These are phyloP conservation scores for Perithous albicinctus DNA, from an alignment of 2,888 invertebrate species.

Conservation along the genomic window DNA sequence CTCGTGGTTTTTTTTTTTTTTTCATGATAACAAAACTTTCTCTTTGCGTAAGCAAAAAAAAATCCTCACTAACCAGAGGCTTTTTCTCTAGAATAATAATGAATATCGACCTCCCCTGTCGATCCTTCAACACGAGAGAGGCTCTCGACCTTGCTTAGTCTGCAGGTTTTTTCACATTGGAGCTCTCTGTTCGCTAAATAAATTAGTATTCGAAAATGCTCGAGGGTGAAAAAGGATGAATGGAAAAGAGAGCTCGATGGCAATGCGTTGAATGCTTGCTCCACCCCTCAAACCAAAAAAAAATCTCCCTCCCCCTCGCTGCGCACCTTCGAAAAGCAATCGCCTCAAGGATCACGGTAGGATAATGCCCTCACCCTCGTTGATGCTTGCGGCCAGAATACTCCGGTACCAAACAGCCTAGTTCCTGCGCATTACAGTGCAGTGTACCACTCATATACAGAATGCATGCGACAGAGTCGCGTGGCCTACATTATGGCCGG, in stretches of 20 bases:
- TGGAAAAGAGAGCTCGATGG: slow-evolving; percentile 15
- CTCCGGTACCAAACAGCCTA: slow-evolving; percentile 25
- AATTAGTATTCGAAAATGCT: slow-evolving; percentile 51
- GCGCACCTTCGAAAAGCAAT: slow-evolving; percentile 54
- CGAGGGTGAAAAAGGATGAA: slow-evolving; percentile 37
- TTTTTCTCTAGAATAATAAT: neutral
- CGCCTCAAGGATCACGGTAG: slow-evolving; percentile 59
- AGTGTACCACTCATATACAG: neutral
- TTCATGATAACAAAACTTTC: too few relatives aligned
- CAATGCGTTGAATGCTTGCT: neutral
- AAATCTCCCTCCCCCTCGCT: slow-evolving; percentile 14
- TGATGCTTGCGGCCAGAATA: slow-evolving; percentile 54
- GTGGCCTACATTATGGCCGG: slow-evolving; percentile 60
- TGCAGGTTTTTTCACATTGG: slow-evolving; percentile 40
- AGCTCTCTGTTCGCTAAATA: slow-evolving; percentile 39
- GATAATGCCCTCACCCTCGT: slow-evolving; percentile 50
- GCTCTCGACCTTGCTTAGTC: slow-evolving; percentile 13
- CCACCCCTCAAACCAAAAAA: slow-evolving; percentile 23
- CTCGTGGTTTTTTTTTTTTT: too few relatives aligned
- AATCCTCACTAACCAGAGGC: too few relatives aligned
- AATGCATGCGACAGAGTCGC: slow-evolving; percentile 46
- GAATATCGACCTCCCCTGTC: neutral
- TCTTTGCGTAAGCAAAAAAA: too few relatives aligned
- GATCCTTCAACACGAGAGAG: slow-evolving; percentile 15
- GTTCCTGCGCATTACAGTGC: slow-evolving; percentile 20